Evolutionary conservation across 2,888 invertebrate genomes (phyloP), one percentile per base, ranked within the genome.

Genomic region (Drosophila neutralis): DNA sequence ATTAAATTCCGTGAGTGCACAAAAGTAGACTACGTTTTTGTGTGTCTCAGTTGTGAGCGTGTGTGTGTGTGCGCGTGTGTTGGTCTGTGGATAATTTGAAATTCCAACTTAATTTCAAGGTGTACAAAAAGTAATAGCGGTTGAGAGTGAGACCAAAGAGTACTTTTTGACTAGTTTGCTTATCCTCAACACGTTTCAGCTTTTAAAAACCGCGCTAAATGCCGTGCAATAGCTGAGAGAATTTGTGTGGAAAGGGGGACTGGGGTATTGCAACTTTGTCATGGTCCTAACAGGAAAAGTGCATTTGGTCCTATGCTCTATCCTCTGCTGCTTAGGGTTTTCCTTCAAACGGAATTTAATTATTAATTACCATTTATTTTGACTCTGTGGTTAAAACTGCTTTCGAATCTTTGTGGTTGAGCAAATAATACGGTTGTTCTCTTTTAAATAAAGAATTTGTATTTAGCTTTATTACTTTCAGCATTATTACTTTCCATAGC

Each of bases 61-160:
- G 38, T 58, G 42, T 27, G 36, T 15, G 51, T 10, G 5, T 2
- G n/a, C 15, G 15, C 48, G 57, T 56, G 38, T 56, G 24, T 69
- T 33, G 48, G 27, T 60, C 51, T 59, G 36, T 49, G 71, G 75
- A 70, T 83, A 86, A 90, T 87, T 90, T 83, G 74, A 80, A 90
- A 87, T 87, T 83, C 89, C 83, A 81, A 83, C 75, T 86, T 83
- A 81, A 86, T 86, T 90, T 86, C 61, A 73, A 82, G 82, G 71
- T 73, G 63, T 42, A 69, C 45, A 27, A 27, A 42, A 24, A 40
- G 40, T 38, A 18, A 54, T 18, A 29, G 51, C 21, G 51, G 8
- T 21, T 18, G 51, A 21, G 35, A 27, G 53, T 51, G 18, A 27
- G 27, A 10, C 66, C 24, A 52, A 64, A 65, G 63, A 38, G 56